Conservation (phyloP, 2,888 invertebrate species). For the Ligdia adustata region DNA sequence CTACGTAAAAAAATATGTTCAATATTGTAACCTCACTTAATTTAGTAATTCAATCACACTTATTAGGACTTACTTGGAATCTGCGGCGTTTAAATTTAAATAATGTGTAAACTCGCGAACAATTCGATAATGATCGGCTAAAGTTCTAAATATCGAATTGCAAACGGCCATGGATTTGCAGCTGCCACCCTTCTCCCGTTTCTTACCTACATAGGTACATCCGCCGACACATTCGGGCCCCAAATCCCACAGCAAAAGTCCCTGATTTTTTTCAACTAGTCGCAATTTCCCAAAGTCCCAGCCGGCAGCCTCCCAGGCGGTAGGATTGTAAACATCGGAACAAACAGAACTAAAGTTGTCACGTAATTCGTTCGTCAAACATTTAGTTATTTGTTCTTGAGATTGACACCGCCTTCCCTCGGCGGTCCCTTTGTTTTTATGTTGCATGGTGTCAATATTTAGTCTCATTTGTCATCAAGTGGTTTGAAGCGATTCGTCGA, state of each 20-base stretch:
- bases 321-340: constrained; percentile 57
- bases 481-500: constrained; percentile 67
- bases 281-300: constrained; percentile 51
- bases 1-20: no score
- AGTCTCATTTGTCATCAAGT: constrained; percentile 74
- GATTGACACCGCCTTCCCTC: constrained; percentile 79
- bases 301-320: constrained; percentile 43
- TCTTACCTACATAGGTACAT: constrained; percentile 43
- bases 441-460: constrained; percentile 74
- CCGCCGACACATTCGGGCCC: constrained; percentile 47
- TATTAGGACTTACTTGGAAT: constrained; percentile 10
- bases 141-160: constrained; percentile 32
- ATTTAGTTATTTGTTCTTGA: constrained; percentile 71
- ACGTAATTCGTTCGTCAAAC: constrained; percentile 80
- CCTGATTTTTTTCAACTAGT: constrained; percentile 49
- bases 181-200: constrained; percentile 44
- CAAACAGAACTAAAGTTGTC: constrained; percentile 70
- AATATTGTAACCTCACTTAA: no score
- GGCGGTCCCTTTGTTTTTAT: constrained; percentile 77
- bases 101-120: constrained; percentile 13
- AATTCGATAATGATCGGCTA: constrained; percentile 23
- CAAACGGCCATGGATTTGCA: constrained; percentile 37
- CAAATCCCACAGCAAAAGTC: constrained; percentile 14
- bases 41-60: no score
- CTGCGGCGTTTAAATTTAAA: constrained; percentile 14